Conservation (phyloP, 2,888 invertebrate genomes). For the Dryococelus australis region DNA sequence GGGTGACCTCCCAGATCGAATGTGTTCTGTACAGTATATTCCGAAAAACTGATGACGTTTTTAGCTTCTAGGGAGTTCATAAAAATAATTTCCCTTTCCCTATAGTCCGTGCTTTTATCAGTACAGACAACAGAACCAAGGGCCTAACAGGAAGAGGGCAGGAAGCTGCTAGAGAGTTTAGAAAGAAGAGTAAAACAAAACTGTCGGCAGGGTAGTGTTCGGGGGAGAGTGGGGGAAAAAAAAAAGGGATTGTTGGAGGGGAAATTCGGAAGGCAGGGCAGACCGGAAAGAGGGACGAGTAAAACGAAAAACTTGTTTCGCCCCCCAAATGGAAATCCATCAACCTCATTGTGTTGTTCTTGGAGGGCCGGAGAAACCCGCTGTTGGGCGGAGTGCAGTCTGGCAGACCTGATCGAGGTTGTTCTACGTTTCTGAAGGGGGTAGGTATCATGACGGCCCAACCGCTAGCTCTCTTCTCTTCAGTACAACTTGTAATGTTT, state of each 20-base stretch:
- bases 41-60: too few relatives aligned
- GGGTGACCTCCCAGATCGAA: too few relatives aligned
- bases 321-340: background rate
- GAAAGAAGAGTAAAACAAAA: too few relatives aligned
- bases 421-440: background rate
- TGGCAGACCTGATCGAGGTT: background rate
- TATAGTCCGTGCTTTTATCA: too few relatives aligned
- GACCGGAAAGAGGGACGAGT: background rate
- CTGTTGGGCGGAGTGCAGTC: background rate
- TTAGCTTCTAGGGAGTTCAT: too few relatives aligned
- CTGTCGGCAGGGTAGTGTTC: too few relatives aligned
- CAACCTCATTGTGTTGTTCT: background rate
- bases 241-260: background rate
- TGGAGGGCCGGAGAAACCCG: background rate
- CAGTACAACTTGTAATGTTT: background rate
- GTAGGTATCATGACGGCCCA: background rate
- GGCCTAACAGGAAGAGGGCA: too few relatives aligned
- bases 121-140: too few relatives aligned
- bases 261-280: background rate
- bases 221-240: background rate
- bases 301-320: constrained; percentile 16
- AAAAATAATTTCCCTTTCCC: too few relatives aligned
- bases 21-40: too few relatives aligned
- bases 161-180: too few relatives aligned
- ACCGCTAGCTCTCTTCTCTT: background rate